A percentile compares a stretch with the other conserved stretches of the same genome.
These are phyloP conservation scores for Thaumetopoea pityocampa DNA, from an alignment of 1,140 invertebrate species.

Conservation along the genomic window DNA sequence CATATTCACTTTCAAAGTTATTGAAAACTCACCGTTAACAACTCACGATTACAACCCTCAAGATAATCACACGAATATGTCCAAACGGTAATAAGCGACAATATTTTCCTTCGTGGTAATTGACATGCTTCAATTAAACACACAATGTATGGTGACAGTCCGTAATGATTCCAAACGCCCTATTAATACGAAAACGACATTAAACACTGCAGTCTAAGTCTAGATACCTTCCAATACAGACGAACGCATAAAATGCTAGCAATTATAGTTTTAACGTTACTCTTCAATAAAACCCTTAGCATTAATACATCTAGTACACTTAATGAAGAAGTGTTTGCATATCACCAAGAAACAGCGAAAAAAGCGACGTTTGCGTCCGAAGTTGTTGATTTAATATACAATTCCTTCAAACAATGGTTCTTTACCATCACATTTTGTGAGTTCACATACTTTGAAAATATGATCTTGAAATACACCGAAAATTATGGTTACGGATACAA, in stretches of 20 bases:
- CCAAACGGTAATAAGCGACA: conserved; percentile 33
- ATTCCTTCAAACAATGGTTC: conserved; percentile 61
- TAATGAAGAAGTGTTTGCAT: conserved; percentile 39
- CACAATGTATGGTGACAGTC: conserved; percentile 29
- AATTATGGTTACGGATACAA: conserved; percentile 52
- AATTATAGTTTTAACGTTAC: conserved; percentile 17
- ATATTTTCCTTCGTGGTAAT: conserved; percentile 36
- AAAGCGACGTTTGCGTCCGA: conserved; percentile 51
- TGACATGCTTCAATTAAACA: conserved; percentile 31
- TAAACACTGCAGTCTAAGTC: conserved; percentile 36
- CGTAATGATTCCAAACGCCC: conserved; percentile 41
- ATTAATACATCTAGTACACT: conserved; percentile 25
- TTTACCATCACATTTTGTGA: conserved; percentile 64
- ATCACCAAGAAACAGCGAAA: conserved; percentile 40
- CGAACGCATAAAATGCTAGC: conserved; percentile 36
- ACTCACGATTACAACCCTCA: background rate
- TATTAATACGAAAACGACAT: conserved; percentile 35
- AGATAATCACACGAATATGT: conserved; percentile 3
- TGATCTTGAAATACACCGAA: conserved; percentile 61
- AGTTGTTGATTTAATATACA: conserved; percentile 60
- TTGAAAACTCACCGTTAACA: too few relatives aligned
- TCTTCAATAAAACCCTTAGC: conserved; percentile 24
- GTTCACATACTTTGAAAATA: conserved; percentile 66
- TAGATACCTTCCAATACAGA: conserved; percentile 12
- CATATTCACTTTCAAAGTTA: too few relatives aligned